A percentile compares a stretch with the other conserved stretches of the same genome.
Conservation (phyloP, 2,888 invertebrate genomes). For the Noctua comes region DNA sequence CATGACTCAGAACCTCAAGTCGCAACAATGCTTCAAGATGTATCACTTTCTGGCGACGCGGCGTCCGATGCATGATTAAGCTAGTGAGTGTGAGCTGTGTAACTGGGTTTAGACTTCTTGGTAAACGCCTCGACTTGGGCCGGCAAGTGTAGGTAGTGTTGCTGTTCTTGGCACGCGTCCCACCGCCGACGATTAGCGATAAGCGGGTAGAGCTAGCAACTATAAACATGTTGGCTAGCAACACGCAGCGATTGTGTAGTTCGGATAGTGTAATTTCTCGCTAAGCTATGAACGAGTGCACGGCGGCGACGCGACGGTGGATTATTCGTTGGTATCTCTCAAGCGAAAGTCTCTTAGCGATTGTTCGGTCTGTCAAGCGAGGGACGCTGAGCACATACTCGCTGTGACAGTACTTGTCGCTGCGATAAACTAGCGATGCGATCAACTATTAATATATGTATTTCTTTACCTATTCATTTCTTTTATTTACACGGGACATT, state of each 20-base stretch:
- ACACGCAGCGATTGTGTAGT: not conserved
- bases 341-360: too few species aligned
- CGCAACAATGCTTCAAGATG: slow-evolving; percentile 1
- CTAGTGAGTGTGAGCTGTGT: not conserved
- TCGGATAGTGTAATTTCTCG: not conserved
- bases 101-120: not conserved
- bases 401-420: too few species aligned
- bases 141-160: not conserved
- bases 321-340: not conserved
- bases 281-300: not conserved
- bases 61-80: not conserved
- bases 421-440: too few species aligned
- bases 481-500: not conserved
- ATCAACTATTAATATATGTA: too few species aligned
- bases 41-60: not conserved
- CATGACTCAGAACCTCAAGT: slow-evolving; percentile 1
- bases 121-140: not conserved
- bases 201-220: not conserved
- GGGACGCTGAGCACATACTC: too few species aligned
- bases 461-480: too few species aligned
- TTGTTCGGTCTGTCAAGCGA: too few species aligned
- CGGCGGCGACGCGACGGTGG: not conserved
- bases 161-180: not conserved
- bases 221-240: not conserved
- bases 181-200: not conserved